These are phyloP conservation scores for Holacanthella duospinosa DNA, from an alignment of 2,888 invertebrate genomes.

Conservation along the genomic window DNA sequence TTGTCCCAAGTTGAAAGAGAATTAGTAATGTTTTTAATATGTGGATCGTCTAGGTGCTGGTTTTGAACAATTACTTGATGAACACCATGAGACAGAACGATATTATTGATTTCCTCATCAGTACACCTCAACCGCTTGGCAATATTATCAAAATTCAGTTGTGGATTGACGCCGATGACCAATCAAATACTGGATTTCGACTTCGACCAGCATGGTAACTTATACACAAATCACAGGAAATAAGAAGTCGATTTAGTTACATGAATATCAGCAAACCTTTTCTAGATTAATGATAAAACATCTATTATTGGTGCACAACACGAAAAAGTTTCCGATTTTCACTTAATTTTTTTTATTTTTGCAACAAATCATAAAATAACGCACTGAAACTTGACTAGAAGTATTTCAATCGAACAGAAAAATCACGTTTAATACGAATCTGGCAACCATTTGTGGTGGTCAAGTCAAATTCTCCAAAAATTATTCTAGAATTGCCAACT, in stretches of 20 bases:
- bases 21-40: neutral
- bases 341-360: too few relatives aligned
- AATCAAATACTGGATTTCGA: neutral
- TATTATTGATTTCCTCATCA: neutral
- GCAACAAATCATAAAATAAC: too few relatives aligned
- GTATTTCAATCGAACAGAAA: too few relatives aligned
- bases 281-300: too few relatives aligned
- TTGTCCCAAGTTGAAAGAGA: neutral
- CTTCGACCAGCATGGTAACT: neutral
- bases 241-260: neutral
- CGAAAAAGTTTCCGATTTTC: too few relatives aligned
- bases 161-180: neutral
- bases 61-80: neutral
- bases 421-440: too few relatives aligned
- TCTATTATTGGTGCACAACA: too few relatives aligned
- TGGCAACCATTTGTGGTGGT: too few relatives aligned
- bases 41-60: neutral
- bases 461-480: neutral
- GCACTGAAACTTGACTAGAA: too few relatives aligned
- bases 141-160: neutral
- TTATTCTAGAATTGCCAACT: too few relatives aligned
- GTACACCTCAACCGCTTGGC: neutral
- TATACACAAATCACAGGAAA: neutral
- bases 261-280: too few relatives aligned
- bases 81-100: neutral